Evolutionary conservation across 2,797 vertebrate species (phyloP).

Genomic region (Alcedo atthis): DNA sequence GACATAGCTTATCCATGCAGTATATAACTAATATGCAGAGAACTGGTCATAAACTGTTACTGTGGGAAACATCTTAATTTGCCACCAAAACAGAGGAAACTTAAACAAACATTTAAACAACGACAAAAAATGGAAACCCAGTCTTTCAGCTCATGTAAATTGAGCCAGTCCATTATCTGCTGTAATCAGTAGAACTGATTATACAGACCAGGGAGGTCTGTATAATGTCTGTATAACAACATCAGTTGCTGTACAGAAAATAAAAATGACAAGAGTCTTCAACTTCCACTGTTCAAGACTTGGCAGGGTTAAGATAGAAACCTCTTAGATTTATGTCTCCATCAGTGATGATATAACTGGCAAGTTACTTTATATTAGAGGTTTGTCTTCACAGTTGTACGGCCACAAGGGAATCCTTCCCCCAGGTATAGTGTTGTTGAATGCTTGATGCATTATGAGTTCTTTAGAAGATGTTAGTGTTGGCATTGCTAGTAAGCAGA

Average conservation of each 20-base stretch:
- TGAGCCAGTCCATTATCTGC: constrained; percentile 17
- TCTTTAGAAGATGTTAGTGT: neutral
- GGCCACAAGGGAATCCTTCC: neutral
- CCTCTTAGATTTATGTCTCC: constrained; percentile 20
- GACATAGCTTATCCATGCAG: neutral
- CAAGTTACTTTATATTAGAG: neutral
- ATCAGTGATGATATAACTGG: neutral
- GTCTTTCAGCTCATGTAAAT: constrained; percentile 25
- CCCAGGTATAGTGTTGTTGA: neutral
- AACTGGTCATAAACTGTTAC: neutral
- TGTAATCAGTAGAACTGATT: constrained; percentile 38
- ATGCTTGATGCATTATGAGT: neutral
- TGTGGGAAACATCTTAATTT: constrained; percentile 3
- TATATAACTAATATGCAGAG: neutral
- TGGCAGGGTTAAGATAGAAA: neutral
- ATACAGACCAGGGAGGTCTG: neutral
- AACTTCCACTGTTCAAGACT: neutral
- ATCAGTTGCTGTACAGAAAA: constrained; percentile 23
- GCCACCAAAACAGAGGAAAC: neutral
- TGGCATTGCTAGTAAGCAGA: neutral
- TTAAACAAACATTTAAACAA: neutral
- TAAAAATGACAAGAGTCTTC: constrained; percentile 42
- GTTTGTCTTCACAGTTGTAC: constrained; percentile 9
- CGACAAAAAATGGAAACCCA: neutral
- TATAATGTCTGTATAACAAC: no score